Conservation (phyloP, 1,140 invertebrate genomes). For the Euwallacea similis region DNA sequence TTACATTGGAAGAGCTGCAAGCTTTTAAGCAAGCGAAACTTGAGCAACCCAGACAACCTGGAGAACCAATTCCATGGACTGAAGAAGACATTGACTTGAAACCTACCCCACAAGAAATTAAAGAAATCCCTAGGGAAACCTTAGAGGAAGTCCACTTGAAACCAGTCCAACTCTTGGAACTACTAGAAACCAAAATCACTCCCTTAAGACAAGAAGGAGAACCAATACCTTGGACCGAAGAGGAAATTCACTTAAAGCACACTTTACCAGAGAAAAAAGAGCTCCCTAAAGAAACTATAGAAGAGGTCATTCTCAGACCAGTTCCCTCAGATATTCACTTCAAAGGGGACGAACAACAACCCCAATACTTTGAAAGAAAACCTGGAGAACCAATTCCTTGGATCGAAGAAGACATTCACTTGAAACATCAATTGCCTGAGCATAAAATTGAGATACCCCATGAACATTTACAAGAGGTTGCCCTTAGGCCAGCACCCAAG, state of each 20-base stretch:
- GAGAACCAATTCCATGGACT: slow-evolving; percentile 52
- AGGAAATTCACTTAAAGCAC: slow-evolving; percentile 54
- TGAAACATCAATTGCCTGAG: slow-evolving; percentile 52
- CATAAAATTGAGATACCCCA: slow-evolving; percentile 51
- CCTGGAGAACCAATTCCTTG: slow-evolving; percentile 47
- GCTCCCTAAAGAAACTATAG: slow-evolving; percentile 50
- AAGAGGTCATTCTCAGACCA: slow-evolving; percentile 45
- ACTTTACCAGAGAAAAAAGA: slow-evolving; percentile 52
- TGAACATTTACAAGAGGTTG: slow-evolving; percentile 45
- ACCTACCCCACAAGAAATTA: slow-evolving; percentile 51
- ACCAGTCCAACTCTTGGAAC: slow-evolving; percentile 36
- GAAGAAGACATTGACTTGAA: slow-evolving; percentile 55
- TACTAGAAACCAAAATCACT: slow-evolving; percentile 41
- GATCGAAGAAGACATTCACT: slow-evolving; percentile 53
- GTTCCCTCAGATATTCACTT: slow-evolving; percentile 34
- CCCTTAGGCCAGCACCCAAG: slow-evolving; percentile 40
- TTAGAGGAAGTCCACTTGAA: slow-evolving; percentile 46
- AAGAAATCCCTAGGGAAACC: slow-evolving; percentile 52
- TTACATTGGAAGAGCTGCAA: slow-evolving; percentile 31
- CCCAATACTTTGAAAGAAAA: slow-evolving; percentile 16
- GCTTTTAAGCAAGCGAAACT: slow-evolving; percentile 34
- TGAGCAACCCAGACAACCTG: slow-evolving; percentile 34
- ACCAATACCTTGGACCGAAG: slow-evolving; percentile 53
- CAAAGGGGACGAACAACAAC: not conserved
- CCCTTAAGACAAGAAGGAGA: slow-evolving; percentile 25